phyloP scores from a whole-genome alignment of 2,888 invertebrate species.

The Myopa tessellatipennis region DNA sequence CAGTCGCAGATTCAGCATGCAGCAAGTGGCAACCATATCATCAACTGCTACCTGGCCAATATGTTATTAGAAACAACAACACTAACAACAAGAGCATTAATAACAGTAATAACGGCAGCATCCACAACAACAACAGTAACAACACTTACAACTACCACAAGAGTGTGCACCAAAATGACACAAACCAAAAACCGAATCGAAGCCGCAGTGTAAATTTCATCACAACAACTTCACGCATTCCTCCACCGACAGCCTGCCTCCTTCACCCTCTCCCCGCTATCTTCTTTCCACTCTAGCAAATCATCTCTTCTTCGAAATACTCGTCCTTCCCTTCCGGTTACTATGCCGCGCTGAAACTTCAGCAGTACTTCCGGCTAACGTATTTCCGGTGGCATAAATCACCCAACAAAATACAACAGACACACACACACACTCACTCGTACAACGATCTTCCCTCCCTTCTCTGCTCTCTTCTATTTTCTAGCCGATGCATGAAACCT shows the following conservation, averaged over 20 bases:
- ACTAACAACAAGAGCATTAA: background rate
- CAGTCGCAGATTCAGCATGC: background rate
- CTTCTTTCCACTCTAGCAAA: background rate
- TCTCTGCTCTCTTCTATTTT: background rate
- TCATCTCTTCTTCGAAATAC: too few relatives aligned
- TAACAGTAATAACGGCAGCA: background rate
- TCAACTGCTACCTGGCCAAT: slow-evolving; percentile 2
- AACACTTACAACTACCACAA: background rate
- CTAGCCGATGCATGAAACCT: background rate
- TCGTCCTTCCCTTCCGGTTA: too few relatives aligned
- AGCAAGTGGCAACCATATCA: background rate
- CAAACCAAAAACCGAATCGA: slow-evolving; percentile 27
- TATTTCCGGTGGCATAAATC: slow-evolving; percentile 33
- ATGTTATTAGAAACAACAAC: slow-evolving; percentile 23
- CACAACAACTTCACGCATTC: slow-evolving; percentile 1
- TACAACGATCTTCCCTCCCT: background rate
- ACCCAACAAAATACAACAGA: background rate
- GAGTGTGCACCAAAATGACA: background rate
- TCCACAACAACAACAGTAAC: slow-evolving; percentile 7
- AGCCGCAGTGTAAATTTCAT: slow-evolving; percentile 37
- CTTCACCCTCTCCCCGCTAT: background rate
- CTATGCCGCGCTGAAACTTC: background rate
- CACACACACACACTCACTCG: background rate
- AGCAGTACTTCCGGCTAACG: slow-evolving; percentile 4
- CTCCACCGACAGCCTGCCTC: background rate